A percentile compares a stretch with the other conserved stretches of the same genome.
phyloP scores from a whole-genome alignment of 2,797 vertebrate genomes.

The Aselliscus stoliczkanus region DNA sequence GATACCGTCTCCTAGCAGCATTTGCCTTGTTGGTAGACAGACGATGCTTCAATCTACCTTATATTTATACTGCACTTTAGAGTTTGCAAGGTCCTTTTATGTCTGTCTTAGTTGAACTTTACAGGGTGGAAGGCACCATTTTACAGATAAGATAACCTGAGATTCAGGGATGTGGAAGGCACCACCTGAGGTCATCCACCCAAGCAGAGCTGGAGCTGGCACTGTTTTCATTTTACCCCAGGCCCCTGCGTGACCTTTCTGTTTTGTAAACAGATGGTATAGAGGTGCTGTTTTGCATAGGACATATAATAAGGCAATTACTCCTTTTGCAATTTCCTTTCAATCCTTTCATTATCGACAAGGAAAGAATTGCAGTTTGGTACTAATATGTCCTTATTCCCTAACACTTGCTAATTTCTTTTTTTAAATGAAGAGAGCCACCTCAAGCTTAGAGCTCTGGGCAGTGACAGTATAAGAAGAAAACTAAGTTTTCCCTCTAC shows the following conservation, averaged over 20 bases:
- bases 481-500: neutral
- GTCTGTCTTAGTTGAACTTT: neutral
- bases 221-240: neutral
- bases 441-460: neutral
- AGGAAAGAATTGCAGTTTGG: neutral
- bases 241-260: neutral
- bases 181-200: neutral
- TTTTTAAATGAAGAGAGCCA: neutral
- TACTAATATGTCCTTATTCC: neutral
- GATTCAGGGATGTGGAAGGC: neutral
- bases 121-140: neutral
- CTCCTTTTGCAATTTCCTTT: neutral
- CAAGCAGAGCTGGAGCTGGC: neutral
- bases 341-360: neutral
- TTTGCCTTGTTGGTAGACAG: neutral
- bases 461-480: neutral
- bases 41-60: neutral
- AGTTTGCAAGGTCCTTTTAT: neutral
- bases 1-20: too few relatives aligned
- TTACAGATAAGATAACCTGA: neutral
- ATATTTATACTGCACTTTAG: neutral
- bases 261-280: accelerated
- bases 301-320: neutral
- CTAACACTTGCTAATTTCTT: neutral
- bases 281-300: neutral